phyloP scores from a whole-genome alignment of 2,888 invertebrate genomes.

The Eumacrocentrus americanus region DNA sequence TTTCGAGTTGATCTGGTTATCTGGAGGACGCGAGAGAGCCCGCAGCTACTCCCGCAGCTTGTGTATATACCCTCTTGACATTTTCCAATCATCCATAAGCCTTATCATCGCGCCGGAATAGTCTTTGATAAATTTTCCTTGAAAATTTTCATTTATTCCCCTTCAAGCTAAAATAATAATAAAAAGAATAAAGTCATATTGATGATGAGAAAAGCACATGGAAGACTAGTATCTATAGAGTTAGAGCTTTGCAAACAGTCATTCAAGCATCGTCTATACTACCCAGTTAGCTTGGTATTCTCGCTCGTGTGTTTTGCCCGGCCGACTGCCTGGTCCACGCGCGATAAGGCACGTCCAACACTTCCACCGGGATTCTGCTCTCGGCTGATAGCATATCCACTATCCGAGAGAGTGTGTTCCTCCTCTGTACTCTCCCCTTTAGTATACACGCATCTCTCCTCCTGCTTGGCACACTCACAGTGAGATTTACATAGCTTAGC shows the following conservation, averaged over 20 bases:
- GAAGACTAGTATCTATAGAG: not conserved
- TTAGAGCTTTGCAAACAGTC: not conserved
- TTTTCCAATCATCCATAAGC: not conserved
- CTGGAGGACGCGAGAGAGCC: constrained; percentile 48
- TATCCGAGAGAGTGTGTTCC: not conserved
- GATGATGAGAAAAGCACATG: not conserved
- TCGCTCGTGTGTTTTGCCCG: not conserved
- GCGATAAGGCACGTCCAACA: constrained; percentile 61
- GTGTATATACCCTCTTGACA: not conserved
- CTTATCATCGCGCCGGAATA: too few relatives aligned
- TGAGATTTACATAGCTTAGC: not conserved
- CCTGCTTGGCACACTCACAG: not conserved
- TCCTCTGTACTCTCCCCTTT: constrained; percentile 1
- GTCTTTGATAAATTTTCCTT: too few relatives aligned
- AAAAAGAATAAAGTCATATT: too few relatives aligned
- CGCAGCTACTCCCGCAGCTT: constrained; percentile 44
- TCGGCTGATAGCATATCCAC: constrained; percentile 56
- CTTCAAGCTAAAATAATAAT: too few relatives aligned
- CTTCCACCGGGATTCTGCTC: constrained; percentile 56
- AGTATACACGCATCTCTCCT: not conserved
- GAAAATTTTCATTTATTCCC: too few relatives aligned
- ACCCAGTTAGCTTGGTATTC: not conserved
- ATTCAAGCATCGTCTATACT: not conserved
- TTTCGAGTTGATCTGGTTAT: constrained; percentile 46
- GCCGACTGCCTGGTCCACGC: constrained; percentile 55